Evolutionary conservation across 2,113 vertebrate species (phyloP).

Genomic region (Prionailurus viverrinus): DNA sequence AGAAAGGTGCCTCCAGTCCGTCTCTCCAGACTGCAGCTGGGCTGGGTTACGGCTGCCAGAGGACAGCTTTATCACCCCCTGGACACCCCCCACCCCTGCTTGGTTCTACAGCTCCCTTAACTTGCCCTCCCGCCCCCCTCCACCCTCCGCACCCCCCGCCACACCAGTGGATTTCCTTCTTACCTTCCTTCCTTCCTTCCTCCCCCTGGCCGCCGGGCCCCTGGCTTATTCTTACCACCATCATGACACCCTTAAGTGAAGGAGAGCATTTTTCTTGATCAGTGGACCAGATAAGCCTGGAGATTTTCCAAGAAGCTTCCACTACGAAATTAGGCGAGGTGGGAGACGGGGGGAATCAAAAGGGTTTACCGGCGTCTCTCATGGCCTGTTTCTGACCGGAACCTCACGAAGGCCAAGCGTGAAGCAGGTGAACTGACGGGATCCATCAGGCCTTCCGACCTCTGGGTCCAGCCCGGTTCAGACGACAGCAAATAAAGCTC

Average conservation of each 20-base stretch:
- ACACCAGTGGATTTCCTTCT: rapidly evolving
- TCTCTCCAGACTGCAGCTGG: background rate
- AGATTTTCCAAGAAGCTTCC: background rate
- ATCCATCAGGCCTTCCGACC: background rate
- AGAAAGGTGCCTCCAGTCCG: background rate
- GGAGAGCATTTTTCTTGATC: background rate
- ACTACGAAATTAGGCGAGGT: background rate
- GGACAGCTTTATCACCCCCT: rapidly evolving
- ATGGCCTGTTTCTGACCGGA: background rate
- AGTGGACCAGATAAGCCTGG: background rate
- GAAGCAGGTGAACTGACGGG: background rate
- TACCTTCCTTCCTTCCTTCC: no score
- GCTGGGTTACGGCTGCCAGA: no score
- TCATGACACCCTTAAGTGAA: rapidly evolving
- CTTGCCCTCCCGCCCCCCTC: background rate
- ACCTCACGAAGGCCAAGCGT: background rate
- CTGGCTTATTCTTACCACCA: background rate
- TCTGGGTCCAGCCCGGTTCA: no score
- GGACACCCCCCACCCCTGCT: rapidly evolving
- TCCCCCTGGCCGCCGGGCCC: background rate
- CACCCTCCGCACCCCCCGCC: no score
- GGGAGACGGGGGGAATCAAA: background rate
- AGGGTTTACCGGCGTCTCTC: background rate
- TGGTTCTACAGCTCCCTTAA: background rate
- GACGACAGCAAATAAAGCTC: background rate